phyloP scores from a whole-genome alignment of 1,140 invertebrate genomes.

The Brachionus calyciflorus region DNA sequence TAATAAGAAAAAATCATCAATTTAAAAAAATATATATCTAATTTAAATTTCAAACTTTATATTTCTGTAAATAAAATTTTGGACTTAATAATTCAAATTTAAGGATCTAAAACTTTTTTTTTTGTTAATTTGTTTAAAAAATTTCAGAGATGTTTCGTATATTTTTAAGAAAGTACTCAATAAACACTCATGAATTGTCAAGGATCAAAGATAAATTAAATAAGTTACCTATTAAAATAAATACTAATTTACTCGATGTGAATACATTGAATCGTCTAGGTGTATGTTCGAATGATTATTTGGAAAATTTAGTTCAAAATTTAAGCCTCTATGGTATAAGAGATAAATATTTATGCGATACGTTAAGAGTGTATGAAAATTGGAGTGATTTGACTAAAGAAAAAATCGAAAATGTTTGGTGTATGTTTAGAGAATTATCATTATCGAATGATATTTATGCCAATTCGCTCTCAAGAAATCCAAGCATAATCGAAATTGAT shows the following conservation, averaged over 20 bases:
- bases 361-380: not conserved
- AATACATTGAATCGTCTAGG: not conserved
- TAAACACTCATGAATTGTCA: not conserved
- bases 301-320: not conserved
- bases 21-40: not conserved
- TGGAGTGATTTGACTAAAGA: not conserved
- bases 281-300: not conserved
- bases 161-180: not conserved
- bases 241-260: conserved; percentile 8
- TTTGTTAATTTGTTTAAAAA: too few species aligned
- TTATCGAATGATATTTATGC: conserved; percentile 11
- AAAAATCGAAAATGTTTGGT: not conserved
- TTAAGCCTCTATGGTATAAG: conserved; percentile 1
- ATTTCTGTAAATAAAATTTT: too few species aligned
- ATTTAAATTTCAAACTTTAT: too few species aligned
- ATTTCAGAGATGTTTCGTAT: not conserved
- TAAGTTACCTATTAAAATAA: not conserved
- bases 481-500: conserved; percentile 7
- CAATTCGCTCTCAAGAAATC: not conserved
- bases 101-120: too few species aligned
- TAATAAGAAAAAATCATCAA: conserved; percentile 25
- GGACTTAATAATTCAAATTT: too few species aligned
- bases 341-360: conserved; percentile 4
- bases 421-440: not conserved
- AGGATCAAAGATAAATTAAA: not conserved